Evolutionary conservation across 2,113 vertebrate genomes (phyloP).

Genomic region (Bufo gargarizans): DNA sequence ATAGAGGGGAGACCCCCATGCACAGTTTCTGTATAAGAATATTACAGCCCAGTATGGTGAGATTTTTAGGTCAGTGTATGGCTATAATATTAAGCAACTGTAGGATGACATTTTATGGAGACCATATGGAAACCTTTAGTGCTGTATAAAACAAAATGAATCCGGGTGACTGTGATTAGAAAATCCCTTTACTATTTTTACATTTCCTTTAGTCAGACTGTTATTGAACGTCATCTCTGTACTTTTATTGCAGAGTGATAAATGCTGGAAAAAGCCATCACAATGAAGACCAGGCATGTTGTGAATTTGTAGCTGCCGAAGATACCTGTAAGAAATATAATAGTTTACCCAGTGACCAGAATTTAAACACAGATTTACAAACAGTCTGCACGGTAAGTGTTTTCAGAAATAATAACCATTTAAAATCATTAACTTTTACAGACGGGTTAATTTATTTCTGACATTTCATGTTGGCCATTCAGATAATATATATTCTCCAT

Average conservation of each 20-base stretch:
- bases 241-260: conserved; percentile 82
- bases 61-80: no score
- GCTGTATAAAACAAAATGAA: no score
- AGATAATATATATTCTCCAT: not conserved
- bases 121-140: no score
- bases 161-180: no score
- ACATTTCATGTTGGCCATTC: not conserved
- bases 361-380: conserved; percentile 11
- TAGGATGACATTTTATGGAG: no score
- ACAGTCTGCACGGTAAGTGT: not conserved
- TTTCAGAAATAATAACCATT: not conserved
- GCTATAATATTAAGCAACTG: no score
- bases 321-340: conserved; percentile 61
- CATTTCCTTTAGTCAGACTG: not conserved
- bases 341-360: not conserved
- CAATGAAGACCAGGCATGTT: conserved; percentile 96
- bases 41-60: no score
- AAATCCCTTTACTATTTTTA: no score
- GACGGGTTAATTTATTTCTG: not conserved
- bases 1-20: no score
- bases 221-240: not conserved
- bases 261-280: conserved; percentile 97
- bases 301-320: conserved; percentile 88
- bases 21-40: no score
- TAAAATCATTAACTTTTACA: not conserved